Evolutionary conservation across 2,797 vertebrate genomes (phyloP).

Genomic region (Epinephelus malabaricus): DNA sequence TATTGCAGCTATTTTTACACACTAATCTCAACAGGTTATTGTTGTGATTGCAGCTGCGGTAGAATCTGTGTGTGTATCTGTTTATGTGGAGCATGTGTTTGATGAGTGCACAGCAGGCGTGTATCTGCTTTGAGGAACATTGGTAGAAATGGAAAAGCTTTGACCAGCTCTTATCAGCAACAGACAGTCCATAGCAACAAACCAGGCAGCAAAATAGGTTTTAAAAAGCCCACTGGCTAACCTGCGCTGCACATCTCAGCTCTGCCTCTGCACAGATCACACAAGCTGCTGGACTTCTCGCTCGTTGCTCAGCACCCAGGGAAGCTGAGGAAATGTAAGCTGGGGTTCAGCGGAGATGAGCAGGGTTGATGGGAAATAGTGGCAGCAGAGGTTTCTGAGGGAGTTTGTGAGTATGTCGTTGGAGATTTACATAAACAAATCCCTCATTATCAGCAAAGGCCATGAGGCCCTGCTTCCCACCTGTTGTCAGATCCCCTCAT

Average conservation of each 20-base stretch:
- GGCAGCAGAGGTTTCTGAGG: not conserved
- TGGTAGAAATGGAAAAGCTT: conserved; percentile 65
- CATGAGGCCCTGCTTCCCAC: conserved; percentile 13
- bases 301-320: conserved; percentile 3
- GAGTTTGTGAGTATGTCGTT: conserved; percentile 4
- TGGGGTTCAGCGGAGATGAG: not conserved
- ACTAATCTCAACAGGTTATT: conserved; percentile 28
- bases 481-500: conserved; percentile 34
- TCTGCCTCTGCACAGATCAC: conserved; percentile 41
- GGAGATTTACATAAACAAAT: conserved; percentile 62
- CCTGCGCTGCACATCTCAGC: conserved; percentile 7
- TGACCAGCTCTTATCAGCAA: conserved; percentile 77
- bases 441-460: conserved; percentile 50
- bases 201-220: conserved; percentile 53
- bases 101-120: conserved; percentile 59
- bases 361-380: conserved; percentile 15
- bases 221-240: conserved; percentile 25
- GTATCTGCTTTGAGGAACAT: conserved; percentile 61
- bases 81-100: conserved; percentile 30
- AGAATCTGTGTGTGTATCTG: conserved; percentile 34
- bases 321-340: not conserved
- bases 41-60: conserved; percentile 40
- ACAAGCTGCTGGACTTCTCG: conserved; percentile 34
- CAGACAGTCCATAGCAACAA: conserved; percentile 70
- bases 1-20: conserved; percentile 46